These are phyloP conservation scores for Telmatochromis brachygnathus DNA, from an alignment of 2,113 vertebrate genomes.

Conservation along the genomic window DNA sequence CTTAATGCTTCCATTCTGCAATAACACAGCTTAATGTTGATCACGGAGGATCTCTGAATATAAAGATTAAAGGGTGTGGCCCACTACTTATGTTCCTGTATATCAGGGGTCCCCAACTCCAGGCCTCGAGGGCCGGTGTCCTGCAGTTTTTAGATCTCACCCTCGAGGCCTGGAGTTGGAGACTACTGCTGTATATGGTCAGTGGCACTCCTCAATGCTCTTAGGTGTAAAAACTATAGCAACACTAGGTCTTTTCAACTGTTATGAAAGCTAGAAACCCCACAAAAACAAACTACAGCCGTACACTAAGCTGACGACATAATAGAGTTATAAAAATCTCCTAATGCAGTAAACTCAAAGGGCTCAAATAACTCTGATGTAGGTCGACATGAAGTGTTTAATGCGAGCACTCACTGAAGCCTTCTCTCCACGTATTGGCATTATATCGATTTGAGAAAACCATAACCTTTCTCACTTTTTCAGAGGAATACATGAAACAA, in stretches of 20 bases:
- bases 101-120: not conserved
- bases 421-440: not conserved
- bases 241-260: not conserved
- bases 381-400: not conserved
- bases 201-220: not conserved
- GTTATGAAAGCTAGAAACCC: not conserved
- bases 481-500: not conserved
- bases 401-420: not conserved
- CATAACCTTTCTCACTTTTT: not conserved
- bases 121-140: accelerated
- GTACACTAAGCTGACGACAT: not conserved
- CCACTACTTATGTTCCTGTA: not conserved
- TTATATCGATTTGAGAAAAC: not conserved
- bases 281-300: not conserved
- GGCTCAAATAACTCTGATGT: not conserved
- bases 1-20: not conserved
- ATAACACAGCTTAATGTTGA: not conserved
- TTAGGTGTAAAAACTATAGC: not conserved
- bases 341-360: not conserved
- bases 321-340: not conserved
- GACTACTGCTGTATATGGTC: not conserved
- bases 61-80: not conserved
- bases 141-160: not conserved
- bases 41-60: not conserved
- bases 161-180: not conserved